These are phyloP conservation scores for Lepas anatifera DNA, from an alignment of 2,888 invertebrate species.

Conservation along the genomic window DNA sequence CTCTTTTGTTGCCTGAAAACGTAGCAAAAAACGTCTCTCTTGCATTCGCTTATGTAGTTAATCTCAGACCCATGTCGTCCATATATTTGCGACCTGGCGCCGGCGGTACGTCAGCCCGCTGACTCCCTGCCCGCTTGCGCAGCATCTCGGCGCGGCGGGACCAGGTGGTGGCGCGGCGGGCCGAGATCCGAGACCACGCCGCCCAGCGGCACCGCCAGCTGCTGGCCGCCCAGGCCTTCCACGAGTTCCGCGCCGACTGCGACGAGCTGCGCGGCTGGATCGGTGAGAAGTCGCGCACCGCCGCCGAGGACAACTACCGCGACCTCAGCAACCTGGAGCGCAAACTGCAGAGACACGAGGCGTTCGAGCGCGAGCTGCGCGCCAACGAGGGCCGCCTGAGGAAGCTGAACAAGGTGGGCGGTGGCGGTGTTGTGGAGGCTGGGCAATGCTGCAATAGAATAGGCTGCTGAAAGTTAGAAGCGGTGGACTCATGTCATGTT, in stretches of 20 bases:
- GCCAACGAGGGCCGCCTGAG: constrained; percentile 88
- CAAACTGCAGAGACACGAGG: constrained; percentile 90
- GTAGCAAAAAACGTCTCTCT: too few species aligned
- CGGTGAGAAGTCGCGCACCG: constrained; percentile 39
- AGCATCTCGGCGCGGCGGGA: constrained; percentile 48
- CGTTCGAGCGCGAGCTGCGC: constrained; percentile 85
- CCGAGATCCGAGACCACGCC: constrained; percentile 51
- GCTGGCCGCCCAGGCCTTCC: constrained; percentile 74
- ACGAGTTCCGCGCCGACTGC: constrained; percentile 83
- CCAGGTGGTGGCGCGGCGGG: constrained; percentile 60
- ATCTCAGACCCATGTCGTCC: too few species aligned
- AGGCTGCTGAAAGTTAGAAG: too few species aligned
- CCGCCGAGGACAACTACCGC: constrained; percentile 38
- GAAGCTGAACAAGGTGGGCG: constrained; percentile 30
- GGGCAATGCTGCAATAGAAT: too few species aligned
- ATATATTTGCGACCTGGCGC: too few species aligned
- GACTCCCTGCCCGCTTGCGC: too few species aligned
- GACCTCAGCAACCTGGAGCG: constrained; percentile 70
- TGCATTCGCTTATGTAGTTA: too few species aligned
- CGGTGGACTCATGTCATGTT: too few species aligned
- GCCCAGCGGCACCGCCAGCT: constrained; percentile 60
- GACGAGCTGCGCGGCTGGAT: constrained; percentile 43
- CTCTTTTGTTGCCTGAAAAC: too few species aligned
- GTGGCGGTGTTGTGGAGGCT: too few species aligned
- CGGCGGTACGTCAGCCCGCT: too few species aligned